A percentile compares a stretch with the other conserved stretches of the same genome.
These are phyloP conservation scores for Drosophila quadrilineata DNA, from an alignment of 1,140 invertebrate species.

Conservation along the genomic window DNA sequence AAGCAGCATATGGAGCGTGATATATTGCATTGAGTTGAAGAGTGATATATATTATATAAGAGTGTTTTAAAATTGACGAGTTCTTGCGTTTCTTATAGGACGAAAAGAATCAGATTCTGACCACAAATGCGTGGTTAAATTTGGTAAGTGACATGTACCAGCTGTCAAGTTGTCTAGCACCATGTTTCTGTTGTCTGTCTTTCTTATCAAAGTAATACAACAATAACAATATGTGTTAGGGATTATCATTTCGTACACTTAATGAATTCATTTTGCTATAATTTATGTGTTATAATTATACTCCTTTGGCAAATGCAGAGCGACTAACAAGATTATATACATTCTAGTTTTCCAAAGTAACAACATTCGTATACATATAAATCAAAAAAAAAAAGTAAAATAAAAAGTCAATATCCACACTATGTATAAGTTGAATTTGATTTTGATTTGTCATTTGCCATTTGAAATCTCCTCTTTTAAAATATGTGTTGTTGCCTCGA, in stretches of 20 bases:
- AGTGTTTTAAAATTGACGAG: slow-evolving; percentile 56
- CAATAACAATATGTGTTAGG: too few species aligned
- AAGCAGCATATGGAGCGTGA: too few species aligned
- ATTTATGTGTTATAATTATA: slow-evolving; percentile 14
- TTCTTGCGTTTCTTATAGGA: slow-evolving; percentile 84
- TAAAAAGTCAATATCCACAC: slow-evolving; percentile 52
- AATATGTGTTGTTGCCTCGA: slow-evolving; percentile 75
- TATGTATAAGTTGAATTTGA: too few species aligned
- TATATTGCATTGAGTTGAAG: too few species aligned
- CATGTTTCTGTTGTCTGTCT: slow-evolving; percentile 50
- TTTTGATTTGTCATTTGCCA: slow-evolving; percentile 28
- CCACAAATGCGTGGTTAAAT: slow-evolving; percentile 97
- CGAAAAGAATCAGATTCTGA: slow-evolving; percentile 95
- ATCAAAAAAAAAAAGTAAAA: too few species aligned
- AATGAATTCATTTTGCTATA: slow-evolving; percentile 31
- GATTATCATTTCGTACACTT: slow-evolving; percentile 11
- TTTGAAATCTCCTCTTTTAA: slow-evolving; percentile 41
- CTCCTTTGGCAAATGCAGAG: slow-evolving; percentile 41
- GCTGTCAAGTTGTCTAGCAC: slow-evolving; percentile 72
- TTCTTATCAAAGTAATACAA: too few species aligned
- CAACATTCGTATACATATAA: too few species aligned
- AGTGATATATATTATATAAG: slow-evolving; percentile 9
- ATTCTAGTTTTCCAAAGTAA: too few species aligned
- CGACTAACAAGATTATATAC: slow-evolving; percentile 49
- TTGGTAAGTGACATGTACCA: slow-evolving; percentile 93